Percentiles rank a stretch among this genome's conserved stretches.
Conservation (phyloP, 2,797 vertebrate species). For the Eremophila alpestris region DNA sequence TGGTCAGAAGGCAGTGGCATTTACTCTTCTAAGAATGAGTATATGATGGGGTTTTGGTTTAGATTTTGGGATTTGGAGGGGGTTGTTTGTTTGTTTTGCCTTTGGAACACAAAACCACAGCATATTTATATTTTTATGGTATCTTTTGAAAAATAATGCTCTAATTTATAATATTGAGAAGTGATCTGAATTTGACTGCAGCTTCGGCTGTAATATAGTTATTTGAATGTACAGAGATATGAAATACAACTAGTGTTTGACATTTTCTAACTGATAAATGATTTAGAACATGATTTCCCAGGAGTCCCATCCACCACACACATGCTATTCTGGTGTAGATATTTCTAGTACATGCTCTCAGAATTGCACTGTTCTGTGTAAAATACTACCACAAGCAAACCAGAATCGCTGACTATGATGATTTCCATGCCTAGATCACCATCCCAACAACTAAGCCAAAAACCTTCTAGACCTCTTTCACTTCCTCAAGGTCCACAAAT, state of each 20-base stretch:
- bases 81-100: background rate
- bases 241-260: background rate
- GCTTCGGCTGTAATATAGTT: background rate
- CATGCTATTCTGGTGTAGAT: background rate
- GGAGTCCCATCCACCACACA: background rate
- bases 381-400: background rate
- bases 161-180: background rate
- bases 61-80: fast-evolving
- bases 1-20: background rate
- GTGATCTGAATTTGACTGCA: background rate
- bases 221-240: background rate
- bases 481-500: background rate
- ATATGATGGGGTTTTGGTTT: fast-evolving
- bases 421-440: background rate
- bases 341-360: background rate
- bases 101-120: background rate
- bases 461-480: background rate
- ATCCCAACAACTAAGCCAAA: background rate
- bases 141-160: background rate
- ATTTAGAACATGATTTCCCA: background rate
- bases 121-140: background rate
- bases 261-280: background rate
- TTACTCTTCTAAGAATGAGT: background rate
- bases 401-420: background rate
- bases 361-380: background rate